Conservation (phyloP, 2,888 invertebrate genomes). For the Entomobrya proxima region DNA sequence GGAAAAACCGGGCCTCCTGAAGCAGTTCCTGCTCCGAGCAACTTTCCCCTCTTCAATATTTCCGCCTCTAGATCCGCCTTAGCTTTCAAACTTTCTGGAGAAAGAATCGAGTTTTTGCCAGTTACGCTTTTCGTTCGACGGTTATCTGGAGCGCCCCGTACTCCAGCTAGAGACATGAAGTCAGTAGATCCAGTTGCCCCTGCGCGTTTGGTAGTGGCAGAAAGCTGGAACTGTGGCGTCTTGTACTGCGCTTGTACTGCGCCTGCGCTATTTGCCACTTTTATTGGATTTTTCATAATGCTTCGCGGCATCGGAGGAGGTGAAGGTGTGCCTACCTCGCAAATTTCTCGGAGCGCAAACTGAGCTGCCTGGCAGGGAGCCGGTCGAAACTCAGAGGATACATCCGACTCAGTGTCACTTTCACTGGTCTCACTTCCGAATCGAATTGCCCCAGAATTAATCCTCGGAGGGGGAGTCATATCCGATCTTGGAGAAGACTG, state of each 20-base stretch:
- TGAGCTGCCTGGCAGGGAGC: slow-evolving; percentile 72
- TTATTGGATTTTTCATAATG: slow-evolving; percentile 65
- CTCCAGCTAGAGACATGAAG: slow-evolving; percentile 54
- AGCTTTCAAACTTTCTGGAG: slow-evolving; percentile 57
- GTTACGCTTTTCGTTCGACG: slow-evolving; percentile 34
- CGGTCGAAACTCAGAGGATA: slow-evolving; percentile 73
- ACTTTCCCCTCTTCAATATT: slow-evolving; percentile 55
- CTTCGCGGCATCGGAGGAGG: slow-evolving; percentile 64
- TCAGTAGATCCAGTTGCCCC: neutral
- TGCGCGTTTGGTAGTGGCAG: neutral
- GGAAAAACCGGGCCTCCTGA: neutral
- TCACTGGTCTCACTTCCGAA: slow-evolving; percentile 75
- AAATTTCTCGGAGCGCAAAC: slow-evolving; percentile 74
- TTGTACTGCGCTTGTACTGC: too few relatives aligned
- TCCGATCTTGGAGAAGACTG: slow-evolving; percentile 74
- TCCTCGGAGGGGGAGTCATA: slow-evolving; percentile 74
- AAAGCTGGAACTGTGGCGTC: slow-evolving; percentile 41
- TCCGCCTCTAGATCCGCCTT: slow-evolving; percentile 63
- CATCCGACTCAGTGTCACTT: slow-evolving; percentile 75
- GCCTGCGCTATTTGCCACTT: neutral
- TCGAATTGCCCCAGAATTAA: slow-evolving; percentile 70
- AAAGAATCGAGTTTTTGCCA: slow-evolving; percentile 40
- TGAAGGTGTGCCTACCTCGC: slow-evolving; percentile 68
- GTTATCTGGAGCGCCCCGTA: slow-evolving; percentile 41
- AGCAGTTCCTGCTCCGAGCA: slow-evolving; percentile 25